Evolutionary conservation across 2,888 invertebrate species (phyloP), one percentile per base, ranked within the genome.

Genomic region (Brachyopa scutellaris): DNA sequence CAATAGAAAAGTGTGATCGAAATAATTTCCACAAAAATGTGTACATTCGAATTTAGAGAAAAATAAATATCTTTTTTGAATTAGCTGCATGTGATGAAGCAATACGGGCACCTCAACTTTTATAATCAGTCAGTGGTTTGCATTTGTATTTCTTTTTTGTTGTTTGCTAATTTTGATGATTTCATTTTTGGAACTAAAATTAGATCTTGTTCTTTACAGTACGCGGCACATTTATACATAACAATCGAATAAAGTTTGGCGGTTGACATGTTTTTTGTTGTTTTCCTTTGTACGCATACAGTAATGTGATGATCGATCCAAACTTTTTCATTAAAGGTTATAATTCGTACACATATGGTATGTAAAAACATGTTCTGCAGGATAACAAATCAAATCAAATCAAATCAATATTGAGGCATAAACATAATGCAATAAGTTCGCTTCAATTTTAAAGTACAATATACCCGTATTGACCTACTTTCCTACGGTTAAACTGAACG

Each of bases 1-100:
- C 55, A 80, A 74, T 74, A 80, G 79, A 74, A 61, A 80, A 74
- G 74, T 74, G 74, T 74, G 79, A 80, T 80, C 74, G 67, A 74
- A 80, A 80, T 74, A 55, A 69, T 67, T 80, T 80, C 19, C 67
- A 80, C 62, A 69, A 74, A 69, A 67, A 59, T 73, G 51, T 74
- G 40, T 62, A 55, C 74, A 55, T 62, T 62, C 49, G 33, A 40
- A 26, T 70, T 53, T 19, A 76, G 31, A 55, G 26, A 6, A 5
- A 26, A 26, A 26, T 6, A 26, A 38, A 55, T 64, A 55, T 17
- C 38, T 47, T 57, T n/a, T 49, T 61, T 21, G 57, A 26, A 57
- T 33, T 45, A 66, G 53, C 31, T 66, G 31, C 36, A 62, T 62
- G 17, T 36, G 26, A 26, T 5, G 47, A 23, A 62, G 62, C 33